Evolutionary conservation across 2,888 invertebrate genomes (phyloP), one percentile per base, ranked within the genome.

Genomic region (Lysandra coridon): DNA sequence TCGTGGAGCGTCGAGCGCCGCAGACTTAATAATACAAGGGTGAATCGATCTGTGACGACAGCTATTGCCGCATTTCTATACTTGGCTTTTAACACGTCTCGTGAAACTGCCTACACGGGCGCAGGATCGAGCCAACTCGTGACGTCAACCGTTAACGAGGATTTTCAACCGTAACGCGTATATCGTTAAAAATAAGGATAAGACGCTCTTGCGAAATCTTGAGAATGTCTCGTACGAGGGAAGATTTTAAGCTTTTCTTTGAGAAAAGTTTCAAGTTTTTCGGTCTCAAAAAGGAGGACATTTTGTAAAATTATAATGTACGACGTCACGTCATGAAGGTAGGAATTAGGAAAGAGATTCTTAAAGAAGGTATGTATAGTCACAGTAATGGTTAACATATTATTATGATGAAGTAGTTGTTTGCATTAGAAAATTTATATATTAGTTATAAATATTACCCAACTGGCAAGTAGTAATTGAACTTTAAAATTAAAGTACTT

Each of bases 41-140:
- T 84, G 85, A 85, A 81, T 82, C 79, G 86, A 87, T 87, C 81
- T 91, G 83, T 89, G 91, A 91, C 91, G 91, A 88, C 88, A 83
- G 83, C 83, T 83, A 84, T 81, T 83, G 82, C 82, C 83, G 82
- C 81, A 83, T 49, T 75, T 75, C 44, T 75, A 44, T 75, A 75
- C 75, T 49, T 75, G 75, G 75, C n/a, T 69, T 69, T 33, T 33
- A 69, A 37, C 69, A 69, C 23, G 23, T 23, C 69, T 57, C 57
- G 57, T 57, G 5, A 44, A 75, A 44, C 23, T 75, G 74, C 49
- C 33, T 49, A 75, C 14, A 49, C 23, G 49, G 75, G 49, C 44
- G 44, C 44, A 17, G 40, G 64, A 64, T 30, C 12, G 30, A n/a
- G 33, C 69, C 69, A 37, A 37, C 69, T 14, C 5, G 69, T 69